Conservation (phyloP, 2,888 invertebrate genomes). For the Cheilosia scutellata region DNA sequence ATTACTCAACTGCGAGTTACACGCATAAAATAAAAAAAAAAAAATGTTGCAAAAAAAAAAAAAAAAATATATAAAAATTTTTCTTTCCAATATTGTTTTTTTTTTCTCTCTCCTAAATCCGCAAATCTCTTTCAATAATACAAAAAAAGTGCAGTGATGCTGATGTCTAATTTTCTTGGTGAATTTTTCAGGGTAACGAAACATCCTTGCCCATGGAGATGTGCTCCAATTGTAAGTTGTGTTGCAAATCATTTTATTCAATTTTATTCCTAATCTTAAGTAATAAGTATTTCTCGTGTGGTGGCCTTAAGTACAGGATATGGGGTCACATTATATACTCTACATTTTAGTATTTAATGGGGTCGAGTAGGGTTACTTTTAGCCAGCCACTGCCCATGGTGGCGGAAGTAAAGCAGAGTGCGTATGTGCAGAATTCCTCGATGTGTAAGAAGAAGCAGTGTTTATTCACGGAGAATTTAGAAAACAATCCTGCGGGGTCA, state of each 20-base stretch:
- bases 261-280: conserved; percentile 21
- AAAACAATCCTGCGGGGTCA: conserved; percentile 40
- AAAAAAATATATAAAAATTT: not conserved
- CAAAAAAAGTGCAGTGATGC: conserved; percentile 58
- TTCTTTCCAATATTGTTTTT: conserved; percentile 56
- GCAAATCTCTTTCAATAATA: conserved; percentile 22
- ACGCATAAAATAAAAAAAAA: conserved; percentile 35
- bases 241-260: conserved; percentile 25
- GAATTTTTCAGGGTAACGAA: conserved; percentile 90
- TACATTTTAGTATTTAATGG: conserved; percentile 49
- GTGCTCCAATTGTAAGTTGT: conserved; percentile 90
- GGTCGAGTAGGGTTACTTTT: conserved; percentile 43
- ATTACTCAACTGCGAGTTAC: conserved; percentile 52
- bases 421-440: conserved; percentile 59
- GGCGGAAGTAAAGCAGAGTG: conserved; percentile 42
- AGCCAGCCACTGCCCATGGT: not conserved
- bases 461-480: conserved; percentile 11
- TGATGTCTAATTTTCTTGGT: conserved; percentile 71
- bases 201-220: conserved; percentile 92
- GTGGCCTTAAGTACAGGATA: conserved; percentile 6
- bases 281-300: not conserved
- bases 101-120: conserved; percentile 4
- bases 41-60: conserved; percentile 35
- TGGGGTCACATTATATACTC: conserved; percentile 3
- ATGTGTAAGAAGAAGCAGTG: conserved; percentile 38